These are phyloP conservation scores for Belgica antarctica DNA, from an alignment of 2,888 invertebrate species.

Conservation along the genomic window DNA sequence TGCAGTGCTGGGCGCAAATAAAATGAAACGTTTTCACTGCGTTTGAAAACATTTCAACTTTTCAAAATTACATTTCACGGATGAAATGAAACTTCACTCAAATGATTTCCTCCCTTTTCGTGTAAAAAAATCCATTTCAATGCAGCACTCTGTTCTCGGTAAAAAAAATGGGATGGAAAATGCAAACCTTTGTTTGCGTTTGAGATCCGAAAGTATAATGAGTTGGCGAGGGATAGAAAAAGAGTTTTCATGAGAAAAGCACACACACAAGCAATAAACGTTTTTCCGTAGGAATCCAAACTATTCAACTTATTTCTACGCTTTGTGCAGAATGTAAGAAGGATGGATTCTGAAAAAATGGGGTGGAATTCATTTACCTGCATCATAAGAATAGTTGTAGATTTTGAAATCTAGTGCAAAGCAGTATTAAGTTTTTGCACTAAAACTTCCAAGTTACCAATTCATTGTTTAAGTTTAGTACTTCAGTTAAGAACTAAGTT, in stretches of 20 bases:
- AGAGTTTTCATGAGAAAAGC: neutral
- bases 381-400: too few relatives aligned
- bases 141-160: neutral
- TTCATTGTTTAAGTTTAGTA: too few relatives aligned
- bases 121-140: slow-evolving; percentile 13
- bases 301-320: neutral
- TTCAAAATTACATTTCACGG: slow-evolving; percentile 25
- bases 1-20: too few relatives aligned
- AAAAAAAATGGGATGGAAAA: neutral
- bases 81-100: neutral
- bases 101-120: slow-evolving; percentile 13
- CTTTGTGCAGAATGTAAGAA: too few relatives aligned
- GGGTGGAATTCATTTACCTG: too few relatives aligned
- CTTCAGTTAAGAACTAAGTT: too few relatives aligned
- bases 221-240: neutral
- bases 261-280: neutral
- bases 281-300: neutral
- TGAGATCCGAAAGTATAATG: neutral
- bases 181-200: slow-evolving; percentile 22
- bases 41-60: too few relatives aligned
- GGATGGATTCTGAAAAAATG: too few relatives aligned
- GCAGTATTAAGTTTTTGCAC: too few relatives aligned
- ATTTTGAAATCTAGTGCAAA: too few relatives aligned
- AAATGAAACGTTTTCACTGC: too few relatives aligned
- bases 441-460: too few relatives aligned